Evolutionary conservation across 2,797 vertebrate species (phyloP), one percentile per base, ranked within the genome.

Genomic region (Lepus oiostolus): DNA sequence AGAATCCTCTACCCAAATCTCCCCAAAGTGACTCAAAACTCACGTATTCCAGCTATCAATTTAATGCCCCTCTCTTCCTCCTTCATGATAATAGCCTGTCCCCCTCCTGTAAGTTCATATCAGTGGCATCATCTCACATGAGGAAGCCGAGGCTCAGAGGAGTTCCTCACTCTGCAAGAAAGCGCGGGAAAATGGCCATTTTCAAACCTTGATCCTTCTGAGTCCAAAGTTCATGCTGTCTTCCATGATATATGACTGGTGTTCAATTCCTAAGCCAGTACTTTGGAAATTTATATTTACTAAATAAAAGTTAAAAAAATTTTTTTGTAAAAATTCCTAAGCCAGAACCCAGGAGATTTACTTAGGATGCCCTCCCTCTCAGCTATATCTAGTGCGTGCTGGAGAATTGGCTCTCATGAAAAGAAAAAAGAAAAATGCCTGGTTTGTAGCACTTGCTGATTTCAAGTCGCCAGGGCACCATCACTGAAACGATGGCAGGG

Each of bases 181-280:
- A 50, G 26, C 42, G 22, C 52, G 71, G 24, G 58, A 35, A 71
- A 58, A 58, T 5, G 54, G 54, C 54, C 54, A 58, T 58, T 58
- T 70, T 79, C 88, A 70, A 70, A 87, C 35, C 60, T 26, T 91
- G 74, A 30, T 52, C 52, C n/a, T 88, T 35, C 79, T 75, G 62
- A 88, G 47, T 88, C n/a, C 87, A 54, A 81, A 28, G 75, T 60
- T 60, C 60, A 47, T 35, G 47, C n/a, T 19, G 19, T 42, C 81
- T 17, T 38, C 22, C n/a, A 50, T 14, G 30, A n/a, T 54, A 16
- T 1, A 42, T 1, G 26, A 77, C 12, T 71, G 1, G 14, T 21
- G 60, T 30, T 88, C 13, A 30, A n/a, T 84, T 58, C 13, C 22
- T 16, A 30, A 38, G 50, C 3, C 4, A 0, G 77, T 74, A 91